Base-by-base conservation (phyloP, 2,888 invertebrate genomes). In the Lepidochrysops patricia region DNA sequence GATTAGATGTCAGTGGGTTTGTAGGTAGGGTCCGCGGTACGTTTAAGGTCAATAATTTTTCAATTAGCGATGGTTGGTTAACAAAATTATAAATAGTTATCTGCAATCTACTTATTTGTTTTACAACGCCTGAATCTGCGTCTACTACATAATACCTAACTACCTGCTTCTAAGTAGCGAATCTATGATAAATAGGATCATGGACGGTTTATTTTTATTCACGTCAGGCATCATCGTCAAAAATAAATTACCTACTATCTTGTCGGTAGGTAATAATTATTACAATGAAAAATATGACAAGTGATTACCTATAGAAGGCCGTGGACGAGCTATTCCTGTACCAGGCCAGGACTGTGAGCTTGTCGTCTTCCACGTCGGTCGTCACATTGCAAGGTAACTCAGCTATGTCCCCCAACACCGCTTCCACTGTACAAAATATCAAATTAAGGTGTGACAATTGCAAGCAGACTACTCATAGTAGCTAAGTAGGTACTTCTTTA, bases 351-450 rank as follows among this genome's bases (percentile, higher is more conserved):
- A 84, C 77, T 49, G 73, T 82, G 29, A 87, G 75, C 57, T 75
- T 79, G 68, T 84, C 87, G 43, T 76, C 75, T 57, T 72, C 74
- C 32, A 71, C 75, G 60, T 82, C 80, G 0, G 84, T 74, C 0
- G 82, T 80, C 23, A 82, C 74, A 66, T 85, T 83, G 71, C 89
- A 89, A 2, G 87, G 82, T 26, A 89, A 72, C 66, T 84, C 84
- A 2, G 77, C 84, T 61, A 67, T 80, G 59, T 82, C 77, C 0
- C 85, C 85, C 62, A 75, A 74, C 23, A 89, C 81, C 0, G 79
- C 82, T 64, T 82, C 80, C 66, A 87, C 85, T 86, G 67, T 15
- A 73, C 71, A 57, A 34, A 50, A 58, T 25, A 57, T 13, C 7
- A 15, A 27, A 35, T 43, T 61, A 32, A 29, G 29, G 15, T 13